Evolutionary conservation across 2,113 vertebrate species (phyloP).

Genomic region (Progne subis): DNA sequence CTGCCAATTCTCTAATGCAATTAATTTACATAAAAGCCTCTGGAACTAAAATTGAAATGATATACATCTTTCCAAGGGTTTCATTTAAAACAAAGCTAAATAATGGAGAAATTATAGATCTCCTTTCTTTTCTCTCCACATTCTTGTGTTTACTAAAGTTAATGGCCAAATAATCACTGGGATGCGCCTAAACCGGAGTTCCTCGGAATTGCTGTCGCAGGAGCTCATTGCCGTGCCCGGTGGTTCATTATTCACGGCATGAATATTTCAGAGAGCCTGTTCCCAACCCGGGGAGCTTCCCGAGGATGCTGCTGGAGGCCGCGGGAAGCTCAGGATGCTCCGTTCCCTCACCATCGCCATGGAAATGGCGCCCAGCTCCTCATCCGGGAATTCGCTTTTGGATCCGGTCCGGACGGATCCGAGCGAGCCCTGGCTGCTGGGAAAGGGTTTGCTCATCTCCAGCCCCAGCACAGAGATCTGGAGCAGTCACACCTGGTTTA

Average conservation of each 20-base stretch:
- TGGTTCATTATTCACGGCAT: constrained; percentile 51
- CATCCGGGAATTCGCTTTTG: background rate
- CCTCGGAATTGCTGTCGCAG: background rate
- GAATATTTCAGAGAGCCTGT: constrained; percentile 55
- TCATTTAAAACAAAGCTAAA: constrained; percentile 75
- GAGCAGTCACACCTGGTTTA: too few relatives aligned
- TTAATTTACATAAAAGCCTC: constrained; percentile 83
- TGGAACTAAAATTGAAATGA: constrained; percentile 77
- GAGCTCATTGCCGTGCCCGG: constrained; percentile 55
- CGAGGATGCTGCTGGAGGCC: constrained; percentile 17
- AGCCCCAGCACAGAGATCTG: too few relatives aligned
- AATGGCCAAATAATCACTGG: constrained; percentile 70
- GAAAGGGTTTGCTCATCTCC: too few relatives aligned
- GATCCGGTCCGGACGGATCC: too few relatives aligned
- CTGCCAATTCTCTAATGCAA: constrained; percentile 80
- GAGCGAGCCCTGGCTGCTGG: too few relatives aligned
- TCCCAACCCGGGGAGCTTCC: constrained; percentile 26
- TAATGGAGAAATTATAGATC: constrained; percentile 56
- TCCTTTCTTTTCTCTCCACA: constrained; percentile 1
- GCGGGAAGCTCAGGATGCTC: background rate
- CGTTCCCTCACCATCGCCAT: constrained; percentile 34
- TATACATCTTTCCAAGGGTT: constrained; percentile 74
- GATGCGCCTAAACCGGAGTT: constrained; percentile 48
- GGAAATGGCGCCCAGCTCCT: constrained; percentile 16
- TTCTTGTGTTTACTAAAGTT: constrained; percentile 68